phyloP scores from a whole-genome alignment of 2,888 invertebrate genomes.

The Hirtodrosophila confusa region DNA sequence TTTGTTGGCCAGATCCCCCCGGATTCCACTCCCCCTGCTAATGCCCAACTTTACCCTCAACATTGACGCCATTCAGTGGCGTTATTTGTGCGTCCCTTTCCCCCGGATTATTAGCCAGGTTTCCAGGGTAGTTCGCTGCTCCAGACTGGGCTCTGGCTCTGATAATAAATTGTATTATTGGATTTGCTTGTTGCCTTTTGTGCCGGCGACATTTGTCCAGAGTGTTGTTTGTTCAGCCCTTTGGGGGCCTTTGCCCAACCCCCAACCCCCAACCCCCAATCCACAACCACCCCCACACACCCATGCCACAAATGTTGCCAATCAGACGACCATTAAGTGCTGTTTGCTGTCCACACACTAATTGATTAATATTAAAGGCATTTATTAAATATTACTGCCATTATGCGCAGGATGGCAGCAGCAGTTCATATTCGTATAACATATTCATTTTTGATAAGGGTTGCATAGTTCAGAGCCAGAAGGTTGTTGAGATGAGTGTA shows the following conservation, averaged over 20 bases:
- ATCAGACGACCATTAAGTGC: constrained; percentile 65
- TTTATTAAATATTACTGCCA: constrained; percentile 45
- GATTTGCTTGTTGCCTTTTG: constrained; percentile 70
- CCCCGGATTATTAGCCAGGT: constrained; percentile 11
- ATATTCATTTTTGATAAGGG: constrained; percentile 35
- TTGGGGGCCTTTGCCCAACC: constrained; percentile 35
- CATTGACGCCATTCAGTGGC: constrained; percentile 39
- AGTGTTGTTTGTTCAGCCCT: neutral
- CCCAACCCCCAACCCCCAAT: neutral
- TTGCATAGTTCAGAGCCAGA: constrained; percentile 2
- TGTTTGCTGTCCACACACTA: constrained; percentile 66
- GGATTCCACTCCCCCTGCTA: neutral
- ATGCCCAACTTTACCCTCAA: constrained; percentile 11
- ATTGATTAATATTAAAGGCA: constrained; percentile 69
- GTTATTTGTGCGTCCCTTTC: constrained; percentile 62
- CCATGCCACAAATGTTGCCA: constrained; percentile 40
- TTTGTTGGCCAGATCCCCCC: constrained; percentile 16
- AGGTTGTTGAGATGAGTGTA: neutral
- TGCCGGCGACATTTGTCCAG: constrained; percentile 50
- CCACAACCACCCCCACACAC: no score
- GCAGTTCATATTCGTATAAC: constrained; percentile 6
- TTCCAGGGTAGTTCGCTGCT: constrained; percentile 23
- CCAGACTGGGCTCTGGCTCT: constrained; percentile 32
- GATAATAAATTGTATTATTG: constrained; percentile 76
- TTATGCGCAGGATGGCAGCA: constrained; percentile 17